Percentiles rank a stretch among this genome's conserved stretches.
Conservation (phyloP, 2,888 invertebrate species). For the Ctena decussata region DNA sequence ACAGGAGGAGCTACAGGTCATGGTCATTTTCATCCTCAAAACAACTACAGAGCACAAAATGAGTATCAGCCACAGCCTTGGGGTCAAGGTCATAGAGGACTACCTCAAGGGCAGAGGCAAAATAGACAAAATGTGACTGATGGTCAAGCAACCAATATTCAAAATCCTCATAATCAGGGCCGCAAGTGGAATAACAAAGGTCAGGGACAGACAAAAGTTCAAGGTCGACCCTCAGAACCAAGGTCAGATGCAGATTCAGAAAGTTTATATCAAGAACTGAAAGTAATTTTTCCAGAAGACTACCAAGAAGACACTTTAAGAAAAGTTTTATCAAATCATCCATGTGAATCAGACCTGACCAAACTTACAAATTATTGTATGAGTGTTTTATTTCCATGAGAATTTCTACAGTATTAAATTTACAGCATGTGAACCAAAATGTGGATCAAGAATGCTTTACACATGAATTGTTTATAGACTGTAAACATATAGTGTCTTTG, state of each 20-base stretch:
- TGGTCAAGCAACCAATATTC: neutral
- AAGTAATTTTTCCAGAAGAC: slow-evolving; percentile 73
- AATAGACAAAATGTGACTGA: neutral
- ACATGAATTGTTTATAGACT: no score
- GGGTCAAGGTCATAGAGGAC: neutral
- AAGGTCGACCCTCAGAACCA: neutral
- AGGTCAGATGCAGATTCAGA: slow-evolving; percentile 66
- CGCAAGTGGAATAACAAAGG: slow-evolving; percentile 1
- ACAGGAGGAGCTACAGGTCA: neutral
- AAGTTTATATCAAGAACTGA: slow-evolving; percentile 65
- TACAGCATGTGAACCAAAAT: no score
- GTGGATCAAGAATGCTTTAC: no score
- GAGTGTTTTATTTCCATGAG: slow-evolving; percentile 59
- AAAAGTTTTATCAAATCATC: slow-evolving; percentile 75
- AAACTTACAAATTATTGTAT: slow-evolving; percentile 79
- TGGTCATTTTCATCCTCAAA: neutral
- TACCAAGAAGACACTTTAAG: slow-evolving; percentile 67
- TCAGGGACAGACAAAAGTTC: slow-evolving; percentile 9
- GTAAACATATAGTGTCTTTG: no score
- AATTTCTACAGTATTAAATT: no score
- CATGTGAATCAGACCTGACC: slow-evolving; percentile 74
- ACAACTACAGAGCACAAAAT: neutral
- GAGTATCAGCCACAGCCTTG: neutral
- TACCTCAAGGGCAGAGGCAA: slow-evolving; percentile 16
- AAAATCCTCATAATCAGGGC: slow-evolving; percentile 4